These are phyloP conservation scores for Siderastrea siderea DNA, from an alignment of 92 coral and sea anemone species.

Conservation along the genomic window DNA sequence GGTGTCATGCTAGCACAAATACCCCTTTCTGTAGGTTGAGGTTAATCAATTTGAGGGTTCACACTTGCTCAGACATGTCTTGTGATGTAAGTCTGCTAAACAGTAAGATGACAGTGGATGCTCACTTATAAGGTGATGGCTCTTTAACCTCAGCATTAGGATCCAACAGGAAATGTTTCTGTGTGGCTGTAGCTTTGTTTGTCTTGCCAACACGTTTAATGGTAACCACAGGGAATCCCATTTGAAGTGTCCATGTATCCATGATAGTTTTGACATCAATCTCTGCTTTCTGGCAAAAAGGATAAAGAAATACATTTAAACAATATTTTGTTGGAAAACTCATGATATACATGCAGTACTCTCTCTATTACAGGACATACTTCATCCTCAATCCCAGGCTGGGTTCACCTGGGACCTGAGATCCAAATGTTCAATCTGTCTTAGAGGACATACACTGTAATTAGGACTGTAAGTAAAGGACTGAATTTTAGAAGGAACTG, in stretches of 20 bases:
- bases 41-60: no score
- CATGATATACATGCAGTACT: no score
- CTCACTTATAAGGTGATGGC: constrained; percentile 85
- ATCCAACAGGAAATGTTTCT: constrained; percentile 91
- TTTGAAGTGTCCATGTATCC: constrained; percentile 98
- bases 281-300: constrained; percentile 13
- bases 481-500: no score
- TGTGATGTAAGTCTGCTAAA: neutral
- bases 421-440: no score
- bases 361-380: no score
- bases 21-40: no score
- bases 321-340: neutral
- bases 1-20: no score
- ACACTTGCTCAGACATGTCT: neutral
- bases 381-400: no score
- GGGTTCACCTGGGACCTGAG: no score
- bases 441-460: no score
- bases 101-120: neutral
- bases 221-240: constrained; percentile 96
- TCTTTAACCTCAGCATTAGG: constrained; percentile 85
- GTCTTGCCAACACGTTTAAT: constrained; percentile 64
- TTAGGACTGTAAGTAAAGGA: no score
- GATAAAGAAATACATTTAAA: neutral
- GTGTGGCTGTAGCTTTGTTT: constrained; percentile 76
- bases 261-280: constrained; percentile 88